Base-by-base conservation (phyloP, 2,888 invertebrate species). In the Orchesella flavescens region DNA sequence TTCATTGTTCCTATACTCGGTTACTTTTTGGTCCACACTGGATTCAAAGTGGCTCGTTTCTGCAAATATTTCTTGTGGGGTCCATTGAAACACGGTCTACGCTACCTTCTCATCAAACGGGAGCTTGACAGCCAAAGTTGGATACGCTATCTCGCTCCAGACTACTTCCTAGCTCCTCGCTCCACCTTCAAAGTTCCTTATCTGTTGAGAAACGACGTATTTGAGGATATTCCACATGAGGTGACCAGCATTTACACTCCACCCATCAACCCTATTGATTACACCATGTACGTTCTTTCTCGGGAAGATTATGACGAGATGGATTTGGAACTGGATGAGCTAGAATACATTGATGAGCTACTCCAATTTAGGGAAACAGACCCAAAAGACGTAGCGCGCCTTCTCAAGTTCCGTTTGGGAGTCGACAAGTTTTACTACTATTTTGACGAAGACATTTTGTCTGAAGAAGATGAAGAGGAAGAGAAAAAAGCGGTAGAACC, bases 391-490 rank as follows among this genome's bases (percentile, higher is more conserved):
- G 73, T 80, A 2, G 80, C 80, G 7, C 44, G 68, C 7, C 66
- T 80, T 1, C 19, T 80, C 10, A 72, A 73, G 46, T 53, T 55
- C 15, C 43, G 12, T 34, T 57, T 80, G 1, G 80, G 80, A 0
- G 53, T n/a, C 0, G 78, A 69, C 1, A 78, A 78, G 46, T 78
- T 78, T 71, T 78, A 78, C n/a, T 23, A 71, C 44, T 78, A 78
- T 19, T 78, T 78, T 17, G 78, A 78, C 2, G 78, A 78, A 44
- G 78, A 78, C 46, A 78, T 78, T 61, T 53, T 78, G 13, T 78
- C 78, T 7, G 66, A 66, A 1, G 71, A 71, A 15, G 61, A 57
- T 1, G 72, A 72, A 4, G 57, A 59, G 57, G 71, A 19, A 15
- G 59, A 59, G 17, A 49, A 65, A n/a, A 24, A 61, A 61, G 23